Percentiles rank a stretch among this genome's conserved stretches.
These are phyloP conservation scores for Tachycineta bicolor DNA, from an alignment of 2,113 vertebrate species.

Conservation along the genomic window DNA sequence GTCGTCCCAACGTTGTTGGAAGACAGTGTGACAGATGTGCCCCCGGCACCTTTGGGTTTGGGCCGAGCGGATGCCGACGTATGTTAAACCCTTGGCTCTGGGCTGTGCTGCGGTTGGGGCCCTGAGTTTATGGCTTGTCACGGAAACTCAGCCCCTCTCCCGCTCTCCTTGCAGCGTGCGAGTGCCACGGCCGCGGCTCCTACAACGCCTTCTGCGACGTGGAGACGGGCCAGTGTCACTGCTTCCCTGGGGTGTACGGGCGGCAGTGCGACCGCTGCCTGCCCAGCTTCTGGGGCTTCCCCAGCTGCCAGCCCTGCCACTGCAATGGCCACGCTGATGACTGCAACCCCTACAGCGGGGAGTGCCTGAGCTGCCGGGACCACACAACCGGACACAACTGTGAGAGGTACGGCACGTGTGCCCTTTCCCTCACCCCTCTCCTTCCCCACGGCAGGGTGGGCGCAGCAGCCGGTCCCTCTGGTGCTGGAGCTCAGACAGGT, in stretches of 20 bases:
- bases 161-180: constrained; percentile 78
- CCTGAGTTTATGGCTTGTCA: rapidly evolving
- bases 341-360: constrained; percentile 82
- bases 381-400: constrained; percentile 86
- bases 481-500: rapidly evolving
- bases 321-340: constrained; percentile 89
- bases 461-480: rapidly evolving
- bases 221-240: constrained; percentile 88
- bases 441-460: neutral
- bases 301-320: constrained; percentile 86
- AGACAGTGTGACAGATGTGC: constrained; percentile 89
- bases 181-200: constrained; percentile 87
- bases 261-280: constrained; percentile 91
- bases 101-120: neutral
- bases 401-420: constrained; percentile 72
- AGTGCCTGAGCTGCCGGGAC: constrained; percentile 86
- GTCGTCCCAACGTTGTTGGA: constrained; percentile 88
- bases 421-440: neutral
- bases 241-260: constrained; percentile 82
- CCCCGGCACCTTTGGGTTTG: constrained; percentile 90
- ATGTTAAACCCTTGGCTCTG: constrained; percentile 30
- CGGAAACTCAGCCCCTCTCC: neutral
- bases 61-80: constrained; percentile 92
- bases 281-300: constrained; percentile 93
- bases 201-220: constrained; percentile 82